These are phyloP conservation scores for Halesus radiatus DNA, from an alignment of 1,140 invertebrate species.

Conservation along the genomic window DNA sequence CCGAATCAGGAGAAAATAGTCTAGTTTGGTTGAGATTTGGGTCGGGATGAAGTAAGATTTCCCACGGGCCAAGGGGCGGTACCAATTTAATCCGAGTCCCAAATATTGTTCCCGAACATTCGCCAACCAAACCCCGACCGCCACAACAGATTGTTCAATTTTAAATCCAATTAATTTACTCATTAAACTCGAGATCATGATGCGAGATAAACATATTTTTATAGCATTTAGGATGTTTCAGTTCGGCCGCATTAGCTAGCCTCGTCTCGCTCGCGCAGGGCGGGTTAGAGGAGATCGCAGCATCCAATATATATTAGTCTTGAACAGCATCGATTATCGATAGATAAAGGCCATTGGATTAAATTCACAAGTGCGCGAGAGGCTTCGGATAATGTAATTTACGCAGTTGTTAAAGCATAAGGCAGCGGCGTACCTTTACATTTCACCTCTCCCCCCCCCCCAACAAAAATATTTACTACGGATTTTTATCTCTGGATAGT, in stretches of 20 bases:
- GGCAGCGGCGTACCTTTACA: neutral
- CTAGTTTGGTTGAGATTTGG: neutral
- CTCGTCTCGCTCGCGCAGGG: neutral
- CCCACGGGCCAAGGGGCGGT: slow-evolving; percentile 18
- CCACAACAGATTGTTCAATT: slow-evolving; percentile 55
- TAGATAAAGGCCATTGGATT: slow-evolving; percentile 43
- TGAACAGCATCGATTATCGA: slow-evolving; percentile 53
- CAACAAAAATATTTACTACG: too few species aligned
- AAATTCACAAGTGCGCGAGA: slow-evolving; percentile 8
- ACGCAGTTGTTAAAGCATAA: slow-evolving; percentile 5
- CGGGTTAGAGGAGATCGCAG: slow-evolving; percentile 7
- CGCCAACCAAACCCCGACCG: slow-evolving; percentile 9
- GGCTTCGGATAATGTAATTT: slow-evolving; percentile 26
- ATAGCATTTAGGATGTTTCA: slow-evolving; percentile 54
- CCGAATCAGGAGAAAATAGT: neutral
- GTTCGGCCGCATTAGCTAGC: slow-evolving; percentile 43
- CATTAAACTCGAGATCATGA: slow-evolving; percentile 57
- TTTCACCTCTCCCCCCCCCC: too few species aligned
- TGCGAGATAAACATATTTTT: slow-evolving; percentile 58
- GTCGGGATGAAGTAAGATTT: neutral
- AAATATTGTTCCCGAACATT: slow-evolving; percentile 33
- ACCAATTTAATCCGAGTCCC: slow-evolving; percentile 21
- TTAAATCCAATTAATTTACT: slow-evolving; percentile 59
- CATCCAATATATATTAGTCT: slow-evolving; percentile 37
- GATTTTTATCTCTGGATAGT: too few species aligned